Conservation (phyloP, 2,888 invertebrate species). For the Callimorpha dominula region DNA sequence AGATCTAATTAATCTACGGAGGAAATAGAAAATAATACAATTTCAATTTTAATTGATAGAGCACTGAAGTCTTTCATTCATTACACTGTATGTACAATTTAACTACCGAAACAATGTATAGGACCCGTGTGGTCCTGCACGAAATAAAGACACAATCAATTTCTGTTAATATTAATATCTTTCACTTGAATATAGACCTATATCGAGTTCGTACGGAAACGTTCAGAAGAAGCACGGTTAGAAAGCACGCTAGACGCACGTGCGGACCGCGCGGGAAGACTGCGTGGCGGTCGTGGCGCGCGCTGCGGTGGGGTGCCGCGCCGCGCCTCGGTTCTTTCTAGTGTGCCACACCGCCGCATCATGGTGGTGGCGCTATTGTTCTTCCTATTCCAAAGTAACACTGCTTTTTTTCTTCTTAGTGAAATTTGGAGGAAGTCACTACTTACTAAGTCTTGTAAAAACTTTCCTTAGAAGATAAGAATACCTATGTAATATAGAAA, state of each 20-base stretch:
- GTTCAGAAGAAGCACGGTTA: slow-evolving; percentile 65
- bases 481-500: no score
- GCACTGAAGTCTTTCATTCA: slow-evolving; percentile 72
- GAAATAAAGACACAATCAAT: slow-evolving; percentile 61
- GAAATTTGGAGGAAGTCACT: slow-evolving; percentile 26
- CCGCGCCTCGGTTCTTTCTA: slow-evolving; percentile 57
- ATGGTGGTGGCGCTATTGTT: slow-evolving; percentile 68
- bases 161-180: slow-evolving; percentile 60
- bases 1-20: slow-evolving; percentile 79
- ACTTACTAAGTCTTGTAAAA: slow-evolving; percentile 18
- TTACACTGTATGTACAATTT: slow-evolving; percentile 59
- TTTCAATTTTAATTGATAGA: slow-evolving; percentile 76
- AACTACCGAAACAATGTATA: slow-evolving; percentile 52
- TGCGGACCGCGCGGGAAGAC: slow-evolving; percentile 86
- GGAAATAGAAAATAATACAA: slow-evolving; percentile 80
- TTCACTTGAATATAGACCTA: slow-evolving; percentile 65
- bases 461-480: neutral
- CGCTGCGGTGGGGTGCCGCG: slow-evolving; percentile 72
- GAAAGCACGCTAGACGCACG: slow-evolving; percentile 81
- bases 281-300: slow-evolving; percentile 82
- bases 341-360: slow-evolving; percentile 62
- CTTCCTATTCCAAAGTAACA: slow-evolving; percentile 41
- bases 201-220: slow-evolving; percentile 71
- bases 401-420: slow-evolving; percentile 33
- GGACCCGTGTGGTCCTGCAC: slow-evolving; percentile 55